phyloP scores from a whole-genome alignment of 2,797 vertebrate species.

The Typhlichthys eigenmanni region DNA sequence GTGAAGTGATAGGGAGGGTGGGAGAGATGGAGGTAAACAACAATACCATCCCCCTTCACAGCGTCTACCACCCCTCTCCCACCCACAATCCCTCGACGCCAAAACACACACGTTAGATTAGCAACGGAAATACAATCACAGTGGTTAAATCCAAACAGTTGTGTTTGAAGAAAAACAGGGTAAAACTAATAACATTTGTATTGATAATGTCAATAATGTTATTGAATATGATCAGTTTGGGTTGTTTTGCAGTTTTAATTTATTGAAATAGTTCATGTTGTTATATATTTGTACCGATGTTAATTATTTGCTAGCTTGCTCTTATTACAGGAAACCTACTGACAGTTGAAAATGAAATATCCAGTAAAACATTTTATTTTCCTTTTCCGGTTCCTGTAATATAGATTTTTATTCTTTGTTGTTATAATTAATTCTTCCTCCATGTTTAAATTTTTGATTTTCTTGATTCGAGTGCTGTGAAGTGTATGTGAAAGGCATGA shows the following conservation, averaged over 20 bases:
- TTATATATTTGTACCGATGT: constrained; percentile 80
- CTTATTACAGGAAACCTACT: constrained; percentile 67
- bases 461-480: constrained; percentile 73
- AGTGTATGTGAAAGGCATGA: constrained; percentile 81
- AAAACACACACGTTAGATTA: constrained; percentile 73
- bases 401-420: constrained; percentile 58
- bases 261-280: constrained; percentile 74
- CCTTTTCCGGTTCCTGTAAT: constrained; percentile 62
- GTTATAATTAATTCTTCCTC: constrained; percentile 73
- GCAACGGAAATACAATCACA: constrained; percentile 77
- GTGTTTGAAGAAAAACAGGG: constrained; percentile 83
- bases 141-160: constrained; percentile 73
- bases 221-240: constrained; percentile 79
- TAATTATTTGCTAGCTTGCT: constrained; percentile 76
- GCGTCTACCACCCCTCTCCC: constrained; percentile 62
- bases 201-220: constrained; percentile 81
- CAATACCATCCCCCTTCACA: constrained; percentile 66
- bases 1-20: constrained; percentile 42
- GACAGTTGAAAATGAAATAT: constrained; percentile 28
- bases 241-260: constrained; percentile 72
- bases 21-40: constrained; percentile 54
- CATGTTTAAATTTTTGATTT: constrained; percentile 68
- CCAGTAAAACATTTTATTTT: constrained; percentile 13
- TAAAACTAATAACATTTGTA: constrained; percentile 82
- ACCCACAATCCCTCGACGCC: constrained; percentile 60